Evolutionary conservation across 2,888 invertebrate genomes (phyloP).

Genomic region (Lasioglossum calceatum): DNA sequence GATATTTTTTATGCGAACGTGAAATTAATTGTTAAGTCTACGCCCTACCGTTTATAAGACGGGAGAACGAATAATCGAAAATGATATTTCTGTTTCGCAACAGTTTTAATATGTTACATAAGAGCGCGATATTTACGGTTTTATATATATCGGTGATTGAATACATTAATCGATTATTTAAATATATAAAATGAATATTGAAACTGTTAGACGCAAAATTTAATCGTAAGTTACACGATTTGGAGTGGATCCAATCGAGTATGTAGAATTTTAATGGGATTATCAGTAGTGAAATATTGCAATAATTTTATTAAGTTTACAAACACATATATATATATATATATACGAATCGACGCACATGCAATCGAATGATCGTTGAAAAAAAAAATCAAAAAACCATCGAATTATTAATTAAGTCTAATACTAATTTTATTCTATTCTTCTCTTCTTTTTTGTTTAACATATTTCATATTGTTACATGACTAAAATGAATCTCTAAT

Average conservation of each 20-base stretch:
- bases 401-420: conserved; percentile 37
- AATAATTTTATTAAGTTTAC: conserved; percentile 19
- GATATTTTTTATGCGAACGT: conserved; percentile 32
- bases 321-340: neutral
- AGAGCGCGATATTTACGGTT: conserved; percentile 26
- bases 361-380: neutral
- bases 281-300: conserved; percentile 2
- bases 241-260: neutral
- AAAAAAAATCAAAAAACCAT: conserved; percentile 42
- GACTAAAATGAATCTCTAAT: conserved; percentile 44
- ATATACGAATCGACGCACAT: conserved; percentile 1
- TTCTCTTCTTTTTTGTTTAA: conserved; percentile 10
- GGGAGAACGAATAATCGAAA: conserved; percentile 18
- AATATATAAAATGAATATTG: conserved; percentile 12
- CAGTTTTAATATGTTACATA: conserved; percentile 32
- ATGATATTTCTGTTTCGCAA: conserved; percentile 29
- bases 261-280: conserved; percentile 28
- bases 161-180: conserved; percentile 33
- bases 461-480: conserved; percentile 36
- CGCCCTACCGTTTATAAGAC: conserved; percentile 1
- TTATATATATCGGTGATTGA: conserved; percentile 28
- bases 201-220: conserved; percentile 35
- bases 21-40: conserved; percentile 35
- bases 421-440: conserved; percentile 17
- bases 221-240: conserved; percentile 20